phyloP scores from a whole-genome alignment of 2,797 vertebrate species.

The Simalia tracyae region DNA sequence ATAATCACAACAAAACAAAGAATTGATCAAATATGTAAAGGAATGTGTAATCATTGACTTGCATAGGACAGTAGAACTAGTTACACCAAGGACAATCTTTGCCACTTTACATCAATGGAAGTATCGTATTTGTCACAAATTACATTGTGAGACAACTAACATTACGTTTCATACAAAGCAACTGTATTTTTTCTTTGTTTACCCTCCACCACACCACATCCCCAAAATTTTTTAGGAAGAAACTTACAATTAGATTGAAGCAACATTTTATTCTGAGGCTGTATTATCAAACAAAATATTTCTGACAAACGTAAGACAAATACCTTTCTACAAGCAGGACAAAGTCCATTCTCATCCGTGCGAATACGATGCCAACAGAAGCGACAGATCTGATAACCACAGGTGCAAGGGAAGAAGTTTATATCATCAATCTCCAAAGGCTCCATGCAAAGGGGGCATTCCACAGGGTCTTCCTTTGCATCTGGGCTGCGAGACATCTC shows the following conservation, averaged over 20 bases:
- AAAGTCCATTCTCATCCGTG: slow-evolving; percentile 99
- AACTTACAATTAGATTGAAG: background rate
- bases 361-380: slow-evolving; percentile 99
- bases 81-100: background rate
- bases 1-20: background rate
- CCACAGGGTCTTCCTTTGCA: slow-evolving; percentile 97
- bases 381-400: slow-evolving; percentile 99
- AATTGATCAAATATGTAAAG: background rate
- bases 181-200: background rate
- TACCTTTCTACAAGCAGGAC: slow-evolving; percentile 99
- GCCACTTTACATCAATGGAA: background rate
- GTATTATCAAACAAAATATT: slow-evolving; percentile 29
- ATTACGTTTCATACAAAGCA: background rate
- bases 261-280: background rate
- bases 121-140: background rate
- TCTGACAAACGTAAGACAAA: slow-evolving; percentile 39
- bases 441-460: slow-evolving; percentile 99
- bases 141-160: background rate
- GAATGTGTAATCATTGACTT: background rate
- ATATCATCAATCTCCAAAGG: slow-evolving; percentile 99
- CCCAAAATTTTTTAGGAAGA: background rate
- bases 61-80: background rate
- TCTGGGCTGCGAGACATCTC: slow-evolving; percentile 99
- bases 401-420: slow-evolving; percentile 99
- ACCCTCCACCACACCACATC: background rate